Conservation (phyloP, 2,797 vertebrate genomes). For the Sebastes baramenuke region DNA sequence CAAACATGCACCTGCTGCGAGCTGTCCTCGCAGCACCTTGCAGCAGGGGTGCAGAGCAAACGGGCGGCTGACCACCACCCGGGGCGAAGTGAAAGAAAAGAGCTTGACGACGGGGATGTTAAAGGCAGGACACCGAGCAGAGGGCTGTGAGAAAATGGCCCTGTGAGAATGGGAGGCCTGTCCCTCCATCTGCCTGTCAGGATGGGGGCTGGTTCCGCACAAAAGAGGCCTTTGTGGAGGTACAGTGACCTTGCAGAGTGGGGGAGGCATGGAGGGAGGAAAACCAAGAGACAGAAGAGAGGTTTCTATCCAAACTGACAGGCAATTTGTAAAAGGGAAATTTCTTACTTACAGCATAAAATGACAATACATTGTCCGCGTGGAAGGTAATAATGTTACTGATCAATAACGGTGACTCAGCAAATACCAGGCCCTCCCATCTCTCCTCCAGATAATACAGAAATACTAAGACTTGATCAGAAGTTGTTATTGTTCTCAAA, state of each 20-base stretch:
- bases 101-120: slow-evolving; percentile 21
- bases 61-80: slow-evolving; percentile 28
- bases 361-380: background rate
- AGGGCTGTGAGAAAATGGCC: slow-evolving; percentile 78
- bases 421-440: background rate
- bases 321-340: background rate
- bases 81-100: slow-evolving; percentile 47
- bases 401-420: slow-evolving; percentile 7
- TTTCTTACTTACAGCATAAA: background rate
- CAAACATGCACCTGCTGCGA: slow-evolving; percentile 43
- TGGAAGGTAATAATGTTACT: background rate
- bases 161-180: slow-evolving; percentile 65
- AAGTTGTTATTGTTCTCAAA: background rate
- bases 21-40: slow-evolving; percentile 35
- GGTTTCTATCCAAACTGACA: slow-evolving; percentile 14
- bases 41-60: slow-evolving; percentile 45
- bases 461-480: background rate
- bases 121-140: slow-evolving; percentile 38
- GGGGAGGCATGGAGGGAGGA: background rate
- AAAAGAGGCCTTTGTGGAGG: slow-evolving; percentile 78
- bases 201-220: slow-evolving; percentile 61
- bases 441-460: background rate
- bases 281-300: background rate
- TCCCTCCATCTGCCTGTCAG: slow-evolving; percentile 69
- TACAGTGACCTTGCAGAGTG: slow-evolving; percentile 70